These are phyloP conservation scores for Luscinia luscinia DNA, from an alignment of 2,797 vertebrate species.

Conservation along the genomic window DNA sequence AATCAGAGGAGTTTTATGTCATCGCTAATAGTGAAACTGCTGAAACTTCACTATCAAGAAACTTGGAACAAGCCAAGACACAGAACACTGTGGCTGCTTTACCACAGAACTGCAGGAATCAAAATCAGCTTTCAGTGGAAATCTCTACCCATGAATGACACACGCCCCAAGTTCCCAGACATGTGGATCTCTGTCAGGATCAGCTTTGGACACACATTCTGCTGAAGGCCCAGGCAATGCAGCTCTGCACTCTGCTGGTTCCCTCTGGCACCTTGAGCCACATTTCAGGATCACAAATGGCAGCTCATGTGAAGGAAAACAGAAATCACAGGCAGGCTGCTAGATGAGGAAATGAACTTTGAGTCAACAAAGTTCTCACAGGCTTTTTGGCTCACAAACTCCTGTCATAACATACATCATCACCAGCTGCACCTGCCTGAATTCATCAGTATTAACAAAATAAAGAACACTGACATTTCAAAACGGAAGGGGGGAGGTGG, in stretches of 20 bases:
- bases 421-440: neutral
- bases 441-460: neutral
- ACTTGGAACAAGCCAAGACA: neutral
- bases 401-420: neutral
- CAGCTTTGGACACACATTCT: neutral
- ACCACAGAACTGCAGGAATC: neutral
- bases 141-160: neutral
- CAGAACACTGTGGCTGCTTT: neutral
- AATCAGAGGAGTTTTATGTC: neutral
- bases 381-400: neutral
- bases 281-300: neutral
- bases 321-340: neutral
- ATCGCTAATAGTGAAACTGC: neutral
- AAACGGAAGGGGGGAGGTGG: neutral
- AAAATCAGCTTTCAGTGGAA: neutral
- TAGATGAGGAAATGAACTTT: neutral
- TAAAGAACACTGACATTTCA: neutral
- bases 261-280: neutral
- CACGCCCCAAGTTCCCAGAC: neutral
- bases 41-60: neutral
- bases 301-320: neutral
- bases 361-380: neutral
- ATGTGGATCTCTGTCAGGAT: neutral
- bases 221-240: neutral
- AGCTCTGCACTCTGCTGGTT: neutral